Percentiles rank a stretch among this genome's conserved stretches.
Conservation (phyloP, 2,888 invertebrate genomes). For the Leuctra nigra region DNA sequence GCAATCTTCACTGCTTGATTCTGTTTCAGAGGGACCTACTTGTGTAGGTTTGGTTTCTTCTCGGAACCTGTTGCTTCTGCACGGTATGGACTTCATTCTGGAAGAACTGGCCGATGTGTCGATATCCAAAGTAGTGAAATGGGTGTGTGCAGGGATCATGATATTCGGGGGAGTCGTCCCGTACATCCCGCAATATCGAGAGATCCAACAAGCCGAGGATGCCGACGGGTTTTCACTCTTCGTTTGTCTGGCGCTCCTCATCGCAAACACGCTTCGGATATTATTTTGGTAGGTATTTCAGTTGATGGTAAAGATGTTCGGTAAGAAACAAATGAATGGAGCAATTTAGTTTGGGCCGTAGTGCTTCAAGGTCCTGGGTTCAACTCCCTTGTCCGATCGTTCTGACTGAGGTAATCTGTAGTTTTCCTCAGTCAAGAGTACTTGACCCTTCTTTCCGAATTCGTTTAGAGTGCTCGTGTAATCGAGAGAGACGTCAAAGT, state of each 20-base stretch:
- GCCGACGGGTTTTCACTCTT: slow-evolving; percentile 96
- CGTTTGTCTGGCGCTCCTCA: slow-evolving; percentile 89
- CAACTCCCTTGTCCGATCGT: too few relatives aligned
- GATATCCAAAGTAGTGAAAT: slow-evolving; percentile 67
- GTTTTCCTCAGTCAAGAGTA: too few relatives aligned
- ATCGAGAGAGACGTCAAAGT: too few relatives aligned
- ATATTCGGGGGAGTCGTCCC: slow-evolving; percentile 93
- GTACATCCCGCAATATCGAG: slow-evolving; percentile 92
- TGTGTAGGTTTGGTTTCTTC: too few relatives aligned
- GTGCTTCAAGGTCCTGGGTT: too few relatives aligned
- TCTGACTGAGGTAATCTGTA: too few relatives aligned
- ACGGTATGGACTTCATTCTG: slow-evolving; percentile 25
- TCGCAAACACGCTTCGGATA: slow-evolving; percentile 95
- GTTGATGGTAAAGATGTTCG: slow-evolving; percentile 30
- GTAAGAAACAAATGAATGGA: slow-evolving; percentile 3
- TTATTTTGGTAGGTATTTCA: slow-evolving; percentile 98
- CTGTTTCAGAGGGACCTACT: too few relatives aligned
- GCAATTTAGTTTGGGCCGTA: slow-evolving; percentile 10
- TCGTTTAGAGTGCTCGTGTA: too few relatives aligned
- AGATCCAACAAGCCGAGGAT: slow-evolving; percentile 85
- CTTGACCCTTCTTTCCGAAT: too few relatives aligned
- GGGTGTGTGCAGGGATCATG: slow-evolving; percentile 82
- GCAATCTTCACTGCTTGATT: too few relatives aligned
- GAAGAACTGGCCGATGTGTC: slow-evolving; percentile 36
- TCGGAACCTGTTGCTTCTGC: too few relatives aligned